Conservation (phyloP, 2,888 invertebrate species). For the Cordylochernes scorpioides region DNA sequence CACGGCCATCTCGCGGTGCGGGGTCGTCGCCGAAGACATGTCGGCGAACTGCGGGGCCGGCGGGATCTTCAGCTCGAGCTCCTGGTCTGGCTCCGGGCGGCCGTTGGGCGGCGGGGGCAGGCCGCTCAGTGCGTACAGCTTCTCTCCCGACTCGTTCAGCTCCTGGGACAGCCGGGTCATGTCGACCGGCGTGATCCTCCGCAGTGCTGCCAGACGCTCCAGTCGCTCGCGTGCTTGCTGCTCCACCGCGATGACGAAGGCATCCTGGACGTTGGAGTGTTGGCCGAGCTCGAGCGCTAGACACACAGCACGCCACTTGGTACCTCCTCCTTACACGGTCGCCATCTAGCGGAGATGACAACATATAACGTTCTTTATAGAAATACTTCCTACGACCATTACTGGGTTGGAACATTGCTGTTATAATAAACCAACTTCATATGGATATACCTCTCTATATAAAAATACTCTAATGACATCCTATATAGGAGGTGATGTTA, state of each 20-base stretch:
- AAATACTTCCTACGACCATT: no score
- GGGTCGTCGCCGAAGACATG: slow-evolving; percentile 9
- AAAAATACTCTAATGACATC: no score
- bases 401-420: no score
- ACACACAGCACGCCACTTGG: no score
- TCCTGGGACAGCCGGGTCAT: slow-evolving; percentile 57
- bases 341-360: no score
- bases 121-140: slow-evolving; percentile 1
- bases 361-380: no score
- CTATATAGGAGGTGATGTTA: no score
- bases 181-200: slow-evolving; percentile 72
- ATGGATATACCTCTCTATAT: no score
- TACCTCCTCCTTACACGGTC: no score
- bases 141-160: slow-evolving; percentile 6
- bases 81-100: slow-evolving; percentile 11
- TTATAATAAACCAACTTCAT: no score
- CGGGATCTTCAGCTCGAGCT: slow-evolving; percentile 14
- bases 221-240: slow-evolving; percentile 70
- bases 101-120: slow-evolving; percentile 6
- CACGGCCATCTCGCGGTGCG: slow-evolving; percentile 72
- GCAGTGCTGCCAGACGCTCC: slow-evolving; percentile 68
- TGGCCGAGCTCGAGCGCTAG: slow-evolving; percentile 55
- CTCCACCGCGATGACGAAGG: slow-evolving; percentile 91
- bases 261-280: slow-evolving; percentile 66
- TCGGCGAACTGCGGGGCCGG: no score